These are phyloP conservation scores for Actias luna DNA, from an alignment of 2,888 invertebrate species.

Conservation along the genomic window DNA sequence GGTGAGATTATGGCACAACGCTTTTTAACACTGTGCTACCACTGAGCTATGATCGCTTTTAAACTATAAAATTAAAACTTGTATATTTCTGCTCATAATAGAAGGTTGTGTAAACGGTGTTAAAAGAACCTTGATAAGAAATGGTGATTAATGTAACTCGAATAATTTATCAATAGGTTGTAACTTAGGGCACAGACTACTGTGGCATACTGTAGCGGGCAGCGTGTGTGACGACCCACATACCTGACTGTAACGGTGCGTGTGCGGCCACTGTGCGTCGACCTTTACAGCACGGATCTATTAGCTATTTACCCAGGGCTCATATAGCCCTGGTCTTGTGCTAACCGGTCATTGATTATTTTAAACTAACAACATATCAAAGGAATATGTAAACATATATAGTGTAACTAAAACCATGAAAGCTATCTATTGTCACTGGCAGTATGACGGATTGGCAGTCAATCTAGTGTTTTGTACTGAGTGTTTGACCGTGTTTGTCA, in stretches of 20 bases:
- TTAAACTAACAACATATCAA: neutral
- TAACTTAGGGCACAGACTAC: conserved; percentile 12
- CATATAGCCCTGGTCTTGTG: conserved; percentile 6
- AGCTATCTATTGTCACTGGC: too few relatives aligned
- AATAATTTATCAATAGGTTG: conserved; percentile 3
- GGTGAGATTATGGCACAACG: too few relatives aligned
- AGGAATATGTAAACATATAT: neutral
- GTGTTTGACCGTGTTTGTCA: too few relatives aligned
- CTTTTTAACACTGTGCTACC: too few relatives aligned
- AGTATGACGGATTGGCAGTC: too few relatives aligned
- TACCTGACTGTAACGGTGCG: conserved; percentile 69
- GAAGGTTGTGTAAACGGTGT: too few relatives aligned
- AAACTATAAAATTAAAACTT: too few relatives aligned
- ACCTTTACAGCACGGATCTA: conserved; percentile 52
- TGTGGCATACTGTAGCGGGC: conserved; percentile 64
- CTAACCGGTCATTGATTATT: neutral
- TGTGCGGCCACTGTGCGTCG: conserved; percentile 48
- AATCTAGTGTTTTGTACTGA: too few relatives aligned
- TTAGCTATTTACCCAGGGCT: conserved; percentile 16
- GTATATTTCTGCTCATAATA: too few relatives aligned
- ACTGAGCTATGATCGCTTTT: too few relatives aligned
- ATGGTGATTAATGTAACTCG: neutral
- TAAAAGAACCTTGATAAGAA: too few relatives aligned
- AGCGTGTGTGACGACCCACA: conserved; percentile 68
- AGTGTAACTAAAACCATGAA: neutral